These are phyloP conservation scores for Trichopria drosophilae DNA, from an alignment of 2,888 invertebrate genomes.

Conservation along the genomic window DNA sequence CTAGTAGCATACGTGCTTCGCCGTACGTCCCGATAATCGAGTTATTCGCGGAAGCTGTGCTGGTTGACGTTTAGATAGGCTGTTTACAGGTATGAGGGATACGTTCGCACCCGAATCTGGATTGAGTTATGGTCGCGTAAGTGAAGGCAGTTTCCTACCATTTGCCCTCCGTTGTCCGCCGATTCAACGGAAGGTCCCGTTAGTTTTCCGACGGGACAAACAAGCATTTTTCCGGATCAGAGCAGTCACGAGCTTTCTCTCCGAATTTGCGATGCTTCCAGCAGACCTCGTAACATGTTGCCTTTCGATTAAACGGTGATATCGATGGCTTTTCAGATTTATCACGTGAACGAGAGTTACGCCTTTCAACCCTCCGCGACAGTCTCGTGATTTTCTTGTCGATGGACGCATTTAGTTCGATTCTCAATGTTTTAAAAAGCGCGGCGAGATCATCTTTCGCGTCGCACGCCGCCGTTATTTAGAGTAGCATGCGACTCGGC, in stretches of 20 bases:
- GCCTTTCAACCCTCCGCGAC: too few relatives aligned
- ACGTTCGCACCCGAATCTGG: slow-evolving; percentile 16
- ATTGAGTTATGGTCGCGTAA: slow-evolving; percentile 10
- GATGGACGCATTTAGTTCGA: too few relatives aligned
- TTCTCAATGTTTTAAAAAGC: too few relatives aligned
- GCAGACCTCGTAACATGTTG: too few relatives aligned
- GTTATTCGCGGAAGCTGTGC: slow-evolving; percentile 1
- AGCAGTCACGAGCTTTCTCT: slow-evolving; percentile 21
- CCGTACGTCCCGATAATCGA: neutral
- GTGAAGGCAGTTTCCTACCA: neutral
- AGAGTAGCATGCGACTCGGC: too few relatives aligned
- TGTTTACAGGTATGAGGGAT: neutral
- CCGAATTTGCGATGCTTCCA: slow-evolving; percentile 16
- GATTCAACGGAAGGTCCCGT: neutral
- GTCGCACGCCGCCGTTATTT: too few relatives aligned
- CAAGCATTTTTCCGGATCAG: too few relatives aligned
- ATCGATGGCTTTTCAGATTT: too few relatives aligned
- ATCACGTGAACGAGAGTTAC: neutral
- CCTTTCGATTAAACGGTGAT: neutral
- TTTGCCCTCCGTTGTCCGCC: neutral
- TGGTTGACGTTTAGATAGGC: neutral
- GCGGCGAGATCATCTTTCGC: too few relatives aligned
- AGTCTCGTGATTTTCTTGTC: too few relatives aligned
- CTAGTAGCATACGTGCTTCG: neutral
- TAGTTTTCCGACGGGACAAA: slow-evolving; percentile 14